Evolutionary conservation across 2,113 vertebrate genomes (phyloP).

Genomic region (Synchiropus splendidus): DNA sequence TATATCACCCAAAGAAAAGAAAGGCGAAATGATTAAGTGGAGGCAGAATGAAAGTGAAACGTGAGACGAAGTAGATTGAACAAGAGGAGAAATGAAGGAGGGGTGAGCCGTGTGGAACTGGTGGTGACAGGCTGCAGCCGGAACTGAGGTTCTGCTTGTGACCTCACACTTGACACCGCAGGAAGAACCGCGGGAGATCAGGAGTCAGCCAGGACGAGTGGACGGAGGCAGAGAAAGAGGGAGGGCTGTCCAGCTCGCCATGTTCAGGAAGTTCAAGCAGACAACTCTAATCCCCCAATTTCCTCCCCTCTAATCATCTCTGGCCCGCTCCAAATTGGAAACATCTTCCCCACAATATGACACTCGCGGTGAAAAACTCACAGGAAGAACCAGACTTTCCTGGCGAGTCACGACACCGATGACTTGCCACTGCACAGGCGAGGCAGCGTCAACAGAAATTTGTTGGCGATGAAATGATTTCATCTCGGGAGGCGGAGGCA

Average conservation of each 20-base stretch:
- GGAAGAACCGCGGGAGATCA: slow-evolving; percentile 42
- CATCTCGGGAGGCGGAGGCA: too few species aligned
- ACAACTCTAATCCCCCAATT: slow-evolving; percentile 98
- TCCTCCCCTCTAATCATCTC: slow-evolving; percentile 98
- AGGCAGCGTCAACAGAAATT: too few species aligned
- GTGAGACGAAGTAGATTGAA: background rate
- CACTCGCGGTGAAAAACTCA: slow-evolving; percentile 13
- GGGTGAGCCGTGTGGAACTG: too few species aligned
- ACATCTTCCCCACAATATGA: slow-evolving; percentile 69
- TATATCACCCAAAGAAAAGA: too few species aligned
- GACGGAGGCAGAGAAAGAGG: background rate
- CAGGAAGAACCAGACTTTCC: slow-evolving; percentile 9
- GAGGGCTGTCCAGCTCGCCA: background rate
- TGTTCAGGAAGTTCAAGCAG: slow-evolving; percentile 94
- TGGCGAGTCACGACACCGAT: too few species aligned
- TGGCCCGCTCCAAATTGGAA: slow-evolving; percentile 88
- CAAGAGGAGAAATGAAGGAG: background rate
- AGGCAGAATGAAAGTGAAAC: too few species aligned
- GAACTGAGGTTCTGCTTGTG: slow-evolving; percentile 13
- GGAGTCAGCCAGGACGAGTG: slow-evolving; percentile 17
- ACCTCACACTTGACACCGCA: slow-evolving; percentile 24
- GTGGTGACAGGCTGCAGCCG: slow-evolving; percentile 30
- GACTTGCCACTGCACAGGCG: too few species aligned
- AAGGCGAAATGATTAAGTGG: too few species aligned
- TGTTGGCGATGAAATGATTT: too few species aligned